These are phyloP conservation scores for Lathronympha strigana DNA, from an alignment of 2,888 invertebrate genomes.

Conservation along the genomic window DNA sequence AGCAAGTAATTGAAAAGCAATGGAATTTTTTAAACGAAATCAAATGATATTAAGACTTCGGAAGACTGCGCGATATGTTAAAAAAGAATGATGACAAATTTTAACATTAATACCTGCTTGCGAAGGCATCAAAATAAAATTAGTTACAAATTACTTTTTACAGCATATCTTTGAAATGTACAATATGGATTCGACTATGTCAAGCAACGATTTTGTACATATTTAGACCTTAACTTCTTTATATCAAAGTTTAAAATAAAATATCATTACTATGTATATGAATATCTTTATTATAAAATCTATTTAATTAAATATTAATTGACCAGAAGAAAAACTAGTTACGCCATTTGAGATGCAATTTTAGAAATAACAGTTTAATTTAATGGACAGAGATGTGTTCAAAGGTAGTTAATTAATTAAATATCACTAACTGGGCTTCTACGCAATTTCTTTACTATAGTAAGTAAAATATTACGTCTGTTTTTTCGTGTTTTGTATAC, in stretches of 20 bases:
- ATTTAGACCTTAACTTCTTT: neutral
- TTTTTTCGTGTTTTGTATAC: too few relatives aligned
- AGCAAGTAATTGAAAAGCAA: too few relatives aligned
- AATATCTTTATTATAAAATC: neutral
- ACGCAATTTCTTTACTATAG: neutral
- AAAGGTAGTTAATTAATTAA: neutral
- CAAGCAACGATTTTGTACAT: too few relatives aligned
- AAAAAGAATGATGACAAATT: neutral
- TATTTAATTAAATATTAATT: constrained; percentile 23
- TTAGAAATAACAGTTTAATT: constrained; percentile 13
- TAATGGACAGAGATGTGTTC: neutral
- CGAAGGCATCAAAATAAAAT: neutral
- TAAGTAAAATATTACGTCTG: too few relatives aligned
- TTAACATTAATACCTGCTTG: neutral
- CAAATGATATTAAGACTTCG: too few relatives aligned
- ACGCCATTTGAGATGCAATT: constrained; percentile 18
- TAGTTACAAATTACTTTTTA: constrained; percentile 10
- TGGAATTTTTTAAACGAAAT: too few relatives aligned
- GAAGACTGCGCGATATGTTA: neutral
- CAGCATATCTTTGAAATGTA: neutral
- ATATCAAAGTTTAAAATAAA: neutral
- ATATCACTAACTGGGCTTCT: neutral
- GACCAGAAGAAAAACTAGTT: constrained; percentile 12
- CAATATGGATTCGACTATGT: neutral
- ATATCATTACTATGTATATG: neutral